A percentile compares a stretch with the other conserved stretches of the same genome.
phyloP scores from a whole-genome alignment of 2,113 vertebrate species.

The Numenius arquata region DNA sequence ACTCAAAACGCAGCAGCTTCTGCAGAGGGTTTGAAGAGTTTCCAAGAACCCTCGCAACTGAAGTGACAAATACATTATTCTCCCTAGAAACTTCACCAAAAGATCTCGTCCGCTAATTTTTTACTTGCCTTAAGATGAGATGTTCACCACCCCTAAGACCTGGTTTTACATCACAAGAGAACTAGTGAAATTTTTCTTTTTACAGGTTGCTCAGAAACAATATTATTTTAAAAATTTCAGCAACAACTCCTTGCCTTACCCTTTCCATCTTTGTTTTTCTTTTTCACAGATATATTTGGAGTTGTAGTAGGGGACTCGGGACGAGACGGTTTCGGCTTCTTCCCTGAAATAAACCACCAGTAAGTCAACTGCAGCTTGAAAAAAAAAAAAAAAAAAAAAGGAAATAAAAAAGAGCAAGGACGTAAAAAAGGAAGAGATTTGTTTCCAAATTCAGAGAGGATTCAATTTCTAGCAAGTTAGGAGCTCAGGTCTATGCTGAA shows the following conservation, averaged over 20 bases:
- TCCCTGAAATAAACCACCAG: slow-evolving; percentile 76
- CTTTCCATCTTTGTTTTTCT: slow-evolving; percentile 93
- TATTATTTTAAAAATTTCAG: neutral
- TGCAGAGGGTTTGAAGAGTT: neutral
- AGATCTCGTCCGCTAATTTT: neutral
- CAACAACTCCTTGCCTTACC: slow-evolving; percentile 72
- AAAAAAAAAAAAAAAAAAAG: neutral
- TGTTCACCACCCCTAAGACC: neutral
- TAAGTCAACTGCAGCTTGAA: neutral
- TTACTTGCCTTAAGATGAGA: neutral
- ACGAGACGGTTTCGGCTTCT: slow-evolving; percentile 81
- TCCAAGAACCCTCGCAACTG: neutral
- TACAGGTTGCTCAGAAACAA: neutral
- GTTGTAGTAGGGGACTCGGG: slow-evolving; percentile 87
- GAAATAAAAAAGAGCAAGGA: neutral
- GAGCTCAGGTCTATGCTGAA: neutral
- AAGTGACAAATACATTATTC: neutral
- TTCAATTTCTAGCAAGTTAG: neutral
- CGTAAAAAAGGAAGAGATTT: neutral
- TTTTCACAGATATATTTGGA: slow-evolving; percentile 91
- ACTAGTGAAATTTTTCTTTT: neutral
- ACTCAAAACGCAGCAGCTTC: slow-evolving; percentile 2
- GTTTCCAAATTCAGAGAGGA: neutral
- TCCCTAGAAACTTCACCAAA: neutral
- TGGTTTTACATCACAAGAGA: neutral